A percentile compares a stretch with the other conserved stretches of the same genome.
These are phyloP conservation scores for Channa maculata DNA, from an alignment of 2,113 vertebrate species.

Conservation along the genomic window DNA sequence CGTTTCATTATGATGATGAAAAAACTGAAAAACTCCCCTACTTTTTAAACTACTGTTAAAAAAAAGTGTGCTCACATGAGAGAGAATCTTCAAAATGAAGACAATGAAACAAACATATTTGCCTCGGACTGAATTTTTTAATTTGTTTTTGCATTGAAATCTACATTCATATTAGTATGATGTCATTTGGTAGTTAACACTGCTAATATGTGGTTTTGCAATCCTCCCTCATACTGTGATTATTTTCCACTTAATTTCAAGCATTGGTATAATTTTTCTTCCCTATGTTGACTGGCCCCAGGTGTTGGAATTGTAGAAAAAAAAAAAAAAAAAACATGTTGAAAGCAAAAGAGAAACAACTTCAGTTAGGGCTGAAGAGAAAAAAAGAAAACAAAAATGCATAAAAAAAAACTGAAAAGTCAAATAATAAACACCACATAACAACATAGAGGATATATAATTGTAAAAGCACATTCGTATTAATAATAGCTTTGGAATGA, in stretches of 20 bases:
- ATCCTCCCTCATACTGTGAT: conserved; percentile 41
- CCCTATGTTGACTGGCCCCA: conserved; percentile 58
- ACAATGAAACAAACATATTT: not conserved
- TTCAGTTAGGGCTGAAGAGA: conserved; percentile 13
- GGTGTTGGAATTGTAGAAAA: conserved; percentile 29
- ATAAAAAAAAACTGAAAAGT: conserved; percentile 34
- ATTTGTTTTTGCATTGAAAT: conserved; percentile 69
- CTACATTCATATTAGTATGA: conserved; percentile 81
- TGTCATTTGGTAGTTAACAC: conserved; percentile 72
- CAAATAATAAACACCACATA: conserved; percentile 52
- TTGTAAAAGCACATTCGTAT: conserved; percentile 81
- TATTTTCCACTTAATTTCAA: conserved; percentile 31
- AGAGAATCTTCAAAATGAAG: not conserved
- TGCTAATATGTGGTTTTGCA: conserved; percentile 48
- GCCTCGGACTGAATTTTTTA: conserved; percentile 63
- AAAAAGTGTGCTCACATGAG: no score
- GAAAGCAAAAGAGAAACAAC: not conserved
- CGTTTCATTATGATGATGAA: no score
- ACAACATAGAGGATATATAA: conserved; percentile 68
- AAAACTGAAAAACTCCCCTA: no score
- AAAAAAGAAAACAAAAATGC: conserved; percentile 14
- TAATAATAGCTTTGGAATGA: conserved; percentile 82
- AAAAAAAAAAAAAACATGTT: conserved; percentile 10
- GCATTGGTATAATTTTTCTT: conserved; percentile 20
- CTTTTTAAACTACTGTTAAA: no score